Percentiles rank a stretch among this genome's conserved stretches.
phyloP scores from a whole-genome alignment of 2,797 vertebrate species.

The Girardinus metallicus region DNA sequence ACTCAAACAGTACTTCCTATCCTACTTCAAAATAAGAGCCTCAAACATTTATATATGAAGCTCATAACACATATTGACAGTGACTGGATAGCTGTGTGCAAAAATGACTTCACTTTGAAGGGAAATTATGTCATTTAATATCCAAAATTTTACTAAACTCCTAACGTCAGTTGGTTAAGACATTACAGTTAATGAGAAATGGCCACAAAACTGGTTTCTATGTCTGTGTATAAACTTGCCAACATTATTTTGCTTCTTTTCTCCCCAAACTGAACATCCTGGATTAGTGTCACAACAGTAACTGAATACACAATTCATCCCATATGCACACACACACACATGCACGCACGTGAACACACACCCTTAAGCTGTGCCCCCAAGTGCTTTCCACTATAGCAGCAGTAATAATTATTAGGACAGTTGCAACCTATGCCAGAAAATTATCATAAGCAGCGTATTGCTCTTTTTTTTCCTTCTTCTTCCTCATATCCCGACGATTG shows the following conservation, averaged over 20 bases:
- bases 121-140: background rate
- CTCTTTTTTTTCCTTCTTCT: constrained; percentile 39
- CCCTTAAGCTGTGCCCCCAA: constrained; percentile 30
- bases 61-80: background rate
- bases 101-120: background rate
- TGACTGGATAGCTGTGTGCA: background rate
- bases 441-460: constrained; percentile 60
- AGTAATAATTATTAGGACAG: constrained; percentile 66
- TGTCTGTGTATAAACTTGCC: constrained; percentile 11
- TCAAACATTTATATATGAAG: background rate
- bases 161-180: background rate
- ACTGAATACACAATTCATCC: background rate
- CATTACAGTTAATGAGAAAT: background rate
- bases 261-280: constrained; percentile 6
- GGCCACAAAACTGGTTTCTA: background rate
- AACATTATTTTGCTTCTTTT: background rate
- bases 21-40: background rate
- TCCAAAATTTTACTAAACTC: background rate
- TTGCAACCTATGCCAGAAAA: constrained; percentile 61
- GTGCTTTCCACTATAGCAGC: constrained; percentile 41
- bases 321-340: background rate
- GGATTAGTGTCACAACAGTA: constrained; percentile 13
- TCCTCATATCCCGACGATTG: constrained; percentile 54
- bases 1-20: background rate
- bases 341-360: background rate